A percentile compares a stretch with the other conserved stretches of the same genome.
Evolutionary conservation across 2,113 vertebrate species (phyloP).

Genomic region (Ciconia stormi): DNA sequence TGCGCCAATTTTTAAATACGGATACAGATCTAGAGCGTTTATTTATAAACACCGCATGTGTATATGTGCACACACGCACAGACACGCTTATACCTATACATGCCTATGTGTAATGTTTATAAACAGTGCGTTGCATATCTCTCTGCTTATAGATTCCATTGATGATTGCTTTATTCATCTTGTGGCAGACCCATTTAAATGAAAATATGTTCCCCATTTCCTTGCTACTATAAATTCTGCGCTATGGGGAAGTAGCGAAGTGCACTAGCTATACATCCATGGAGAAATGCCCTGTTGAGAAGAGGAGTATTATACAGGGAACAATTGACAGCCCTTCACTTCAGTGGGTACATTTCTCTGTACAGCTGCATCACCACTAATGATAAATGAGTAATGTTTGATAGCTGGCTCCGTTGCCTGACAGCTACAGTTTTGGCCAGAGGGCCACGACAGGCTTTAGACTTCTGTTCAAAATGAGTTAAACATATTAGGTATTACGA

Average conservation of each 20-base stretch:
- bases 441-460: slow-evolving; percentile 85
- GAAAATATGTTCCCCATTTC: slow-evolving; percentile 64
- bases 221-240: slow-evolving; percentile 68
- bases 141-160: slow-evolving; percentile 22
- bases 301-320: slow-evolving; percentile 73
- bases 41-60: neutral
- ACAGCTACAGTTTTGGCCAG: slow-evolving; percentile 90
- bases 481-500: slow-evolving; percentile 85
- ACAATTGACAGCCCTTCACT: slow-evolving; percentile 79
- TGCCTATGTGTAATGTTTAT: neutral
- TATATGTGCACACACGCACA: neutral
- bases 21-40: neutral
- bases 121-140: neutral
- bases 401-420: slow-evolving; percentile 82
- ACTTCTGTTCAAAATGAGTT: slow-evolving; percentile 87
- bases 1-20: neutral
- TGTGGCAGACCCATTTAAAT: slow-evolving; percentile 65
- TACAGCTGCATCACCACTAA: slow-evolving; percentile 81
- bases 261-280: slow-evolving; percentile 60
- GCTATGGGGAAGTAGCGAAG: slow-evolving; percentile 58
- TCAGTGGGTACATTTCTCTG: slow-evolving; percentile 78
- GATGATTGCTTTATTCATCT: slow-evolving; percentile 68
- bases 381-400: slow-evolving; percentile 87
- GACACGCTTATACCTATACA: neutral
- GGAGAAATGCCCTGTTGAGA: slow-evolving; percentile 78